A percentile compares a stretch with the other conserved stretches of the same genome.
Evolutionary conservation across 2,888 invertebrate species (phyloP).

Genomic region (Chrysotoxum bicinctum): DNA sequence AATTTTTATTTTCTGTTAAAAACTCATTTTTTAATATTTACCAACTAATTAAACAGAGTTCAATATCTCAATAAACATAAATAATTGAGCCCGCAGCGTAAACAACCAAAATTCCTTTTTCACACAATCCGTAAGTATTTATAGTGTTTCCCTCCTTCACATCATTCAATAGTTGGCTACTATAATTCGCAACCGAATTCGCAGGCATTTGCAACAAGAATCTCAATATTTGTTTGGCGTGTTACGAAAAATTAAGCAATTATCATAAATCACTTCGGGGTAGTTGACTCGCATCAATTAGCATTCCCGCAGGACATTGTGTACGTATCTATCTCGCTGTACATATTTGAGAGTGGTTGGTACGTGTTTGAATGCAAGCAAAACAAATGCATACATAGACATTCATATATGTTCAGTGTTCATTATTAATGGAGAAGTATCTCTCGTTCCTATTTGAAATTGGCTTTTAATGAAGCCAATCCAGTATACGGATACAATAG

Average conservation of each 20-base stretch:
- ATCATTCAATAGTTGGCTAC: background rate
- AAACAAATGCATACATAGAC: background rate
- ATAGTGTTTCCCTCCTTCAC: background rate
- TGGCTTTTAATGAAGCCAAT: slow-evolving; percentile 41
- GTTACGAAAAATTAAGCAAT: slow-evolving; percentile 66
- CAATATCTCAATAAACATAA: no score
- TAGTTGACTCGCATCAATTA: slow-evolving; percentile 59
- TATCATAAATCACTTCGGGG: slow-evolving; percentile 60
- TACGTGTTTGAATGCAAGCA: background rate
- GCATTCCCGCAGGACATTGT: slow-evolving; percentile 4
- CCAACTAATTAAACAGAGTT: no score
- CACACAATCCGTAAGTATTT: background rate
- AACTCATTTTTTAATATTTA: no score
- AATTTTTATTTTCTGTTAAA: no score
- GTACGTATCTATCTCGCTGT: background rate
- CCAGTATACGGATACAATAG: background rate
- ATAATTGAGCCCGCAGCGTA: no score
- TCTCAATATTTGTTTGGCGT: slow-evolving; percentile 53
- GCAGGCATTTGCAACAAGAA: slow-evolving; percentile 12
- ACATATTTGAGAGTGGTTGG: background rate
- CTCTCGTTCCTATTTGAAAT: slow-evolving; percentile 17
- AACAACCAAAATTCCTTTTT: background rate
- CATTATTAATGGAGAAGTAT: slow-evolving; percentile 10
- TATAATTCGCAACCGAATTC: slow-evolving; percentile 9
- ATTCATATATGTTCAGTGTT: background rate